Evolutionary conservation across 2,888 invertebrate genomes (phyloP).

Genomic region (Ischnus inquisitorius): DNA sequence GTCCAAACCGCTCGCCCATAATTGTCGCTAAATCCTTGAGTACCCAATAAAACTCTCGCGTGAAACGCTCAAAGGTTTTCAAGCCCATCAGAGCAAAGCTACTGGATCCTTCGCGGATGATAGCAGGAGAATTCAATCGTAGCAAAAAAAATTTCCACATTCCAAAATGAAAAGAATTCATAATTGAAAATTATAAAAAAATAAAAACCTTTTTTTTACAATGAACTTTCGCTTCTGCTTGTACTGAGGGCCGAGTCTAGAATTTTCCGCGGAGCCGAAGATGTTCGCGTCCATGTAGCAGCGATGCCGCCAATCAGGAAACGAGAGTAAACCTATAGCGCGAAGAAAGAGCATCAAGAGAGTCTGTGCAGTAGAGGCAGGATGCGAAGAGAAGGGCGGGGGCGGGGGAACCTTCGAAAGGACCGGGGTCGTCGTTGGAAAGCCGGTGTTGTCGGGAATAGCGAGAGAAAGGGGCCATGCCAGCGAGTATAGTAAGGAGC

Average conservation of each 20-base stretch:
- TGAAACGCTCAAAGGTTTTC: constrained; percentile 9
- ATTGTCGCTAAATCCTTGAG: constrained; percentile 47
- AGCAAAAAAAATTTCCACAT: too few species aligned
- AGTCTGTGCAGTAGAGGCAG: constrained; percentile 8
- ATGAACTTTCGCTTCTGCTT: constrained; percentile 1
- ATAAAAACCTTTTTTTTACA: background rate
- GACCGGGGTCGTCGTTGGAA: constrained; percentile 35
- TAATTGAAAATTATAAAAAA: background rate
- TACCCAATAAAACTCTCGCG: constrained; percentile 35
- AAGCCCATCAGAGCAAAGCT: too few species aligned
- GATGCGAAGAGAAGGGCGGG: too few species aligned
- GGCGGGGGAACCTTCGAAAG: constrained; percentile 38
- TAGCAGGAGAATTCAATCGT: too few species aligned
- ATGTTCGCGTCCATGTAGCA: constrained; percentile 25
- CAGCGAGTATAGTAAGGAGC: constrained; percentile 50
- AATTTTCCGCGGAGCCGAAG: constrained; percentile 20
- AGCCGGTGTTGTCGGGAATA: constrained; percentile 49
- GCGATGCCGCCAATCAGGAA: constrained; percentile 57
- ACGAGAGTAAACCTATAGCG: constrained; percentile 32
- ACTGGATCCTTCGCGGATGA: too few species aligned
- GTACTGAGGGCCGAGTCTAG: background rate
- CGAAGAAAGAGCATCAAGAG: constrained; percentile 18
- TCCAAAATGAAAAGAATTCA: constrained; percentile 14
- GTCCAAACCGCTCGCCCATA: constrained; percentile 27
- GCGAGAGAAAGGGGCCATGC: constrained; percentile 56